These are phyloP conservation scores for Phymatocera aterrima DNA, from an alignment of 2,888 invertebrate species.

Conservation along the genomic window DNA sequence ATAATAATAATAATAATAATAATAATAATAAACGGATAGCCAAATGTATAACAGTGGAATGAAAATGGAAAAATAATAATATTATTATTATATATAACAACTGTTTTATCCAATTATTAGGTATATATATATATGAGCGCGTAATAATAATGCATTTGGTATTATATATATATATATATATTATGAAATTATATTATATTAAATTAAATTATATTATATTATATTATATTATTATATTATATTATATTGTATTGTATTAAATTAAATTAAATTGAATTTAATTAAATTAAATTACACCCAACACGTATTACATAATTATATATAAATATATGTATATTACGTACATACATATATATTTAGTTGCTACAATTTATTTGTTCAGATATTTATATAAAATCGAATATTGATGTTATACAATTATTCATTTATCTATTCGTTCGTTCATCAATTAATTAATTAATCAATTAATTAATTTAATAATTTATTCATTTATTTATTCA, in stretches of 20 bases:
- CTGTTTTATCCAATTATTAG: conserved; percentile 23
- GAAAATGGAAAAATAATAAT: background rate
- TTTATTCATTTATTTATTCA: background rate
- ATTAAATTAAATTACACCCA: no score
- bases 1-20: background rate
- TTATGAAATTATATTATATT: background rate
- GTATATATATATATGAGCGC: conserved; percentile 9
- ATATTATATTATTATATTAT: background rate
- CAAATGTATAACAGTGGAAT: background rate
- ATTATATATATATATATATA: conserved; percentile 26
- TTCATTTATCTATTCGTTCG: background rate
- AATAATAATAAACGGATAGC: conserved; percentile 15
- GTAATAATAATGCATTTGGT: conserved; percentile 21
- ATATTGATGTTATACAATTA: background rate
- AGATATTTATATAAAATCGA: conserved; percentile 7
- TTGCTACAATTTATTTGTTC: conserved; percentile 4
- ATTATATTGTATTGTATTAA: conserved; percentile 23
- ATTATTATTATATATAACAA: background rate
- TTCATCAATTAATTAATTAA: conserved; percentile 7
- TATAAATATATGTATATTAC: conserved; percentile 1
- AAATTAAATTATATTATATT: background rate
- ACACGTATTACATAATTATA: background rate
- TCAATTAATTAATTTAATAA: background rate
- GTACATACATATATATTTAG: background rate
- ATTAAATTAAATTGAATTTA: conserved; percentile 6